Percentiles rank a stretch among this genome's conserved stretches.
phyloP scores from a whole-genome alignment of 2,113 vertebrate species.

The Anarhynchus alexandrinus region DNA sequence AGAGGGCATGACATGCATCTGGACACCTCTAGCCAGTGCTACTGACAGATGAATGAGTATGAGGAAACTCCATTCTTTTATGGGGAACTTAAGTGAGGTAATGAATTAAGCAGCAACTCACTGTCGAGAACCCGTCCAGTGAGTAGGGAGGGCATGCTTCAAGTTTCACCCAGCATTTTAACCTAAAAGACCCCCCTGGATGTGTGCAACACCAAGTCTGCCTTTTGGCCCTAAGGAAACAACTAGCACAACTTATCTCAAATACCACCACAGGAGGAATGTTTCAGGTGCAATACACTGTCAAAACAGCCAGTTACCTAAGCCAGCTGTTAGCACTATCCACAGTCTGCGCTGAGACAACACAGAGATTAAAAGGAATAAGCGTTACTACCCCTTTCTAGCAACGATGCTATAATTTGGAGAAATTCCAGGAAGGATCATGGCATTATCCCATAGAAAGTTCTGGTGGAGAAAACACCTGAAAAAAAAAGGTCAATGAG shows the following conservation, averaged over 20 bases:
- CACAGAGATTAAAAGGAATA: neutral
- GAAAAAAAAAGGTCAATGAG: neutral
- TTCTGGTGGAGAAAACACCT: neutral
- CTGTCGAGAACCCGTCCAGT: neutral
- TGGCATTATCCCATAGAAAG: neutral
- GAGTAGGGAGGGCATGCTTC: neutral
- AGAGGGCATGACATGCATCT: neutral
- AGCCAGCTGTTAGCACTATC: neutral
- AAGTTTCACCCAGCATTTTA: neutral
- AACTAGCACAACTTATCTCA: neutral
- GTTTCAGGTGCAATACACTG: neutral
- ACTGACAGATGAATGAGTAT: neutral
- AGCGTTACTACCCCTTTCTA: neutral
- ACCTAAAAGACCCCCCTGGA: neutral
- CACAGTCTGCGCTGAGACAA: neutral
- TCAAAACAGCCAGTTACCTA: neutral
- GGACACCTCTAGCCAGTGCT: neutral
- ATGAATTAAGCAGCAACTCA: neutral
- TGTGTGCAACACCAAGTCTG: accelerated
- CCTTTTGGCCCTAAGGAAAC: neutral
- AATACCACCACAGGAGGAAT: neutral
- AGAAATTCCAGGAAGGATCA: neutral
- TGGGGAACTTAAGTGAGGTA: neutral
- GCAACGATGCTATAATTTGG: neutral
- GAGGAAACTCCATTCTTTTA: neutral